Base-by-base conservation (phyloP, 2,797 vertebrate genomes). In the Syngnathus rostellatus region DNA sequence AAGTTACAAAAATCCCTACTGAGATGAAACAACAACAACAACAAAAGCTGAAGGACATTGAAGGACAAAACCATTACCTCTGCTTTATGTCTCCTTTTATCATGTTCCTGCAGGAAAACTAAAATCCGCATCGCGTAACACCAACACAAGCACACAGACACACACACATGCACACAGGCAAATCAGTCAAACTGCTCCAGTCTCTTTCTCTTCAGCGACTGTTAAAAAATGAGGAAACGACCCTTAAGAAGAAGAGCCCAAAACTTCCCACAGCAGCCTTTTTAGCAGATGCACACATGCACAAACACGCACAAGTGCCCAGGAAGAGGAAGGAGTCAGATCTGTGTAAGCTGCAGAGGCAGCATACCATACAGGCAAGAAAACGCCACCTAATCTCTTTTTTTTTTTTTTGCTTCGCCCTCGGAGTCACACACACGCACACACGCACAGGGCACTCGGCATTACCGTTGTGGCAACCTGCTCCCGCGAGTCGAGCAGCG, bases 401-500 rank as follows among this genome's bases (percentile, higher is more conserved):
- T 62, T 43, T 61, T 37, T 61, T 37, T 43, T 43, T 41, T 10
- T 23, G 40, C 11, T 43, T 40, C 19, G 8, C 9, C 39, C 25
- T 38, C 55, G 38, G 55, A 38, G 38, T 37, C 31, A 17, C 25
- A 57, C 54, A 37, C 25, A 37, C 53, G 2, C 50, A 53, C 50
- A n/a, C 51, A 53, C 8, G 14, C 51, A 53, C 7, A 55, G 54
- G 10, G 23, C 1, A 25, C 17, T 2, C 17, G 19, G 38, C 19
- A 39, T 62, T 88, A 96, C 95, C 83, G 94, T 98, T 87, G 87
- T 94, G 0, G 93, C 93, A 62, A 96, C 81, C 82, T 93, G 93
- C 53, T 93, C 88, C 54, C 91, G 90, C n/a, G 90, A 90, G 73
- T 94, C 93, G 31, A 95, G 92, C 74, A 93, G 90, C 19, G 91